These are phyloP conservation scores for Grammomys surdaster DNA, from an alignment of 2,113 vertebrate species.

Conservation along the genomic window DNA sequence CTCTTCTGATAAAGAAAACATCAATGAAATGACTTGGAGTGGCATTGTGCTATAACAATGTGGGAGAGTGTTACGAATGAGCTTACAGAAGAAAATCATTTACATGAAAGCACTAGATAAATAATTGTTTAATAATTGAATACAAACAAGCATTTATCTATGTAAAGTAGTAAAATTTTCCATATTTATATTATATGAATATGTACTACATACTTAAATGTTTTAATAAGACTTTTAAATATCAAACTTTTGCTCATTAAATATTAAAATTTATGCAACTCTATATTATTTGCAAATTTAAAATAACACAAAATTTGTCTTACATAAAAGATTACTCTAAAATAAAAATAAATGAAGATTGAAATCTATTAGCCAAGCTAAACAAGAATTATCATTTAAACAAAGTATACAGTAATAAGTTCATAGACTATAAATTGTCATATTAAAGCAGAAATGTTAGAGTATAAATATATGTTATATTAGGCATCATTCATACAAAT, in stretches of 20 bases:
- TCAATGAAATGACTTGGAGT: not conserved
- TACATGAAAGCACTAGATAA: not conserved
- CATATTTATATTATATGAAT: not conserved
- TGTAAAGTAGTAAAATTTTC: not conserved
- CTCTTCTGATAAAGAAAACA: not conserved
- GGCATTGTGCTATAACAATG: not conserved
- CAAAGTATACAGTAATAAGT: not conserved
- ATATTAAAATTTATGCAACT: not conserved
- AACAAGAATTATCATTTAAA: slow-evolving; percentile 1
- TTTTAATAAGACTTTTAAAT: slow-evolving; percentile 2
- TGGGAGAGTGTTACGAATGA: not conserved
- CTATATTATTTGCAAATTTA: not conserved
- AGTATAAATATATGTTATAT: not conserved
- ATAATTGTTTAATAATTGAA: not conserved
- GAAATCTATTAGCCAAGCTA: not conserved
- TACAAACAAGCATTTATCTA: not conserved
- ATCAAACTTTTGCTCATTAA: not conserved
- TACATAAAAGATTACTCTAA: not conserved
- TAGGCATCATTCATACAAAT: not conserved
- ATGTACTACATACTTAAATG: not conserved
- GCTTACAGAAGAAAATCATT: not conserved
- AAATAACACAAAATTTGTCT: not conserved
- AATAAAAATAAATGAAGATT: not conserved
- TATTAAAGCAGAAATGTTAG: not conserved
- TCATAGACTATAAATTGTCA: not conserved